Conservation (phyloP, 2,113 vertebrate species). For the Vulpes ferrilata region DNA sequence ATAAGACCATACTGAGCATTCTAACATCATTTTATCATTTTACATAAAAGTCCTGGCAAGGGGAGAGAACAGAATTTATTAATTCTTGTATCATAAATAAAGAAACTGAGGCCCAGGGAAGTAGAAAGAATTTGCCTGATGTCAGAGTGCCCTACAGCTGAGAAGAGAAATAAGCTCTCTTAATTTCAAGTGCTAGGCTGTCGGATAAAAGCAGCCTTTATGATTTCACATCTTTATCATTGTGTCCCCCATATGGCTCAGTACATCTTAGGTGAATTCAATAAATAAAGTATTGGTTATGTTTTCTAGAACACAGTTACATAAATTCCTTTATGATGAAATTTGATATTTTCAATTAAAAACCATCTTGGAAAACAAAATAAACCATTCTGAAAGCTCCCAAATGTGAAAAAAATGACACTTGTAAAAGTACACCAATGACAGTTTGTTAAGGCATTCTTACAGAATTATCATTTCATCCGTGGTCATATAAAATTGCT, state of each 20-base stretch:
- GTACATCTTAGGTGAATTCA: background rate
- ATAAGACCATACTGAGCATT: background rate
- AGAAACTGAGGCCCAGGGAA: conserved; percentile 16
- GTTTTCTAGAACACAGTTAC: conserved; percentile 32
- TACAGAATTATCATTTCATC: conserved; percentile 68
- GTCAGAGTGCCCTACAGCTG: background rate
- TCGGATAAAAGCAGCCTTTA: background rate
- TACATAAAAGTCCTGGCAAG: background rate
- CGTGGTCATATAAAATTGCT: conserved; percentile 23
- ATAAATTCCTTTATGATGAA: conserved; percentile 22
- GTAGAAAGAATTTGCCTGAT: background rate
- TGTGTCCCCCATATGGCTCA: background rate
- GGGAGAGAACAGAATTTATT: background rate
- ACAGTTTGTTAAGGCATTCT: conserved; percentile 53
- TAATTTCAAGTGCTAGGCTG: background rate
- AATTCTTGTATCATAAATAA: conserved; percentile 4
- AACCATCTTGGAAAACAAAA: conserved; percentile 50
- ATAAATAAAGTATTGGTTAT: background rate
- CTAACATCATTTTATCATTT: conserved; percentile 23
- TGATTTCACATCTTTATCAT: background rate
- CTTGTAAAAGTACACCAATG: conserved; percentile 76
- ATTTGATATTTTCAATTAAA: conserved; percentile 54
- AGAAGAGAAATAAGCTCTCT: background rate
- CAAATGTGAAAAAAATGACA: conserved; percentile 72
- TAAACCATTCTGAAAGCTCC: conserved; percentile 25